Percentiles rank a stretch among this genome's conserved stretches.
Evolutionary conservation across 2,797 vertebrate genomes (phyloP).

Genomic region (Myripristis jacobus): DNA sequence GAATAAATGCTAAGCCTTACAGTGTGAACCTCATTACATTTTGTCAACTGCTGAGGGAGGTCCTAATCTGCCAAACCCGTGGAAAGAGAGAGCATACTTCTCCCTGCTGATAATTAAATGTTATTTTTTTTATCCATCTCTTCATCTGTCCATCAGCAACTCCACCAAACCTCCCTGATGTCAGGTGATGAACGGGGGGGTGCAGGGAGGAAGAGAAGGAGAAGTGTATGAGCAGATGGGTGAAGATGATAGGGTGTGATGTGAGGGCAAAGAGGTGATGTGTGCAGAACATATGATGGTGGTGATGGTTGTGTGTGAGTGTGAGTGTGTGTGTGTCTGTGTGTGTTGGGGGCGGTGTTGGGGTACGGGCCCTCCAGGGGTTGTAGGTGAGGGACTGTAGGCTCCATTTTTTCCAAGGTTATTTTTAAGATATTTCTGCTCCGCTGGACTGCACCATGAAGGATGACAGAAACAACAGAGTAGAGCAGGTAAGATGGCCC

Average conservation of each 20-base stretch:
- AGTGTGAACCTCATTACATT: slow-evolving; percentile 42
- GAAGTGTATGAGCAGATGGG: slow-evolving; percentile 47
- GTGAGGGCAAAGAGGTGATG: slow-evolving; percentile 66
- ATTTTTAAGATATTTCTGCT: slow-evolving; percentile 62
- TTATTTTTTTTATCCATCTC: slow-evolving; percentile 46
- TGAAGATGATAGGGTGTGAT: slow-evolving; percentile 56
- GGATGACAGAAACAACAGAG: slow-evolving; percentile 24
- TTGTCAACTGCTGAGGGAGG: slow-evolving; percentile 29
- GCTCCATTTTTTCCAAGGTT: slow-evolving; percentile 32
- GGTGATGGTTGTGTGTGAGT: too few species aligned
- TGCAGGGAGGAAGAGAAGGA: background rate
- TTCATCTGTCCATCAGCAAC: slow-evolving; percentile 52
- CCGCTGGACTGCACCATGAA: slow-evolving; percentile 30
- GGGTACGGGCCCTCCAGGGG: slow-evolving; percentile 37
- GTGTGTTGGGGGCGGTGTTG: too few species aligned
- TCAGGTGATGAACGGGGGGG: too few species aligned
- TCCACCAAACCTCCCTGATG: slow-evolving; percentile 35
- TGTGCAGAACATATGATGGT: slow-evolving; percentile 27
- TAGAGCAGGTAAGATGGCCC: slow-evolving; percentile 35
- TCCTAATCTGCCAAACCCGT: slow-evolving; percentile 41
- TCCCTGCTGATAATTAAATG: slow-evolving; percentile 39
- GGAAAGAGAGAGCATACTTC: background rate
- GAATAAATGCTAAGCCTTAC: slow-evolving; percentile 13
- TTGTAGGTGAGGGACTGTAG: slow-evolving; percentile 44
- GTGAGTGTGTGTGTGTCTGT: too few species aligned